Conservation (phyloP, 2,797 vertebrate genomes). For the Eulemur albifrons region DNA sequence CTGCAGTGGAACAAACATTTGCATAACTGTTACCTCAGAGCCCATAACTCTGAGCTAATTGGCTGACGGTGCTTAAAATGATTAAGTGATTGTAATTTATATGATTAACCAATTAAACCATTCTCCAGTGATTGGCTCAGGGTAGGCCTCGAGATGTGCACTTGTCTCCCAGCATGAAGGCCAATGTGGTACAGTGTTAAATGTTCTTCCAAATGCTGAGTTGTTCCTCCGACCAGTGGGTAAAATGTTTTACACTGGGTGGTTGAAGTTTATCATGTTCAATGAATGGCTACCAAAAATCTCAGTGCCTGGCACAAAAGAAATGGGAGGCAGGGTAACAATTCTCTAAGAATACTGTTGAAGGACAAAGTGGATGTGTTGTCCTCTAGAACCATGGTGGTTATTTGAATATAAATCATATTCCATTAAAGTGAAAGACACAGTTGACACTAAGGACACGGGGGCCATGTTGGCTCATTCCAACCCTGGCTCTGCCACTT, state of each 20-base stretch:
- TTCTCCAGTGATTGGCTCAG: conserved; percentile 84
- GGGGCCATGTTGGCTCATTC: rapidly evolving
- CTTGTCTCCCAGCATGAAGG: conserved; percentile 84
- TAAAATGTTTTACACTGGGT: conserved; percentile 72
- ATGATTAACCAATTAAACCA: conserved; percentile 92
- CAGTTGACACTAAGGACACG: background rate
- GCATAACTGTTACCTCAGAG: conserved; percentile 89
- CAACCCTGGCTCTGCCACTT: background rate
- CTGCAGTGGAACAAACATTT: conserved; percentile 88
- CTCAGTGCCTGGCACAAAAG: conserved; percentile 28
- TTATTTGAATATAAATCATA: background rate
- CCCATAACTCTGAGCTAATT: conserved; percentile 89
- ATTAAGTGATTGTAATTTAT: conserved; percentile 92
- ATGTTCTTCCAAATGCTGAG: conserved; percentile 78
- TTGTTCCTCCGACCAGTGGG: conserved; percentile 67
- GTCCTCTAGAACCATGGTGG: background rate
- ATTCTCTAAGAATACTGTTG: conserved; percentile 66
- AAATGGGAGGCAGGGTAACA: conserved; percentile 55
- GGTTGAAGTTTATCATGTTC: conserved; percentile 78
- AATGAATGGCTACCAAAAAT: conserved; percentile 41
- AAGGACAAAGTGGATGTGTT: background rate
- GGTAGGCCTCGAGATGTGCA: conserved; percentile 77
- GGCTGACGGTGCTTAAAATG: conserved; percentile 91
- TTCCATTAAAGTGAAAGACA: background rate
- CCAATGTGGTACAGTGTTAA: conserved; percentile 53